A percentile compares a stretch with the other conserved stretches of the same genome.
Conservation (phyloP, 2,113 vertebrate genomes). For the Pollachius pollachius region DNA sequence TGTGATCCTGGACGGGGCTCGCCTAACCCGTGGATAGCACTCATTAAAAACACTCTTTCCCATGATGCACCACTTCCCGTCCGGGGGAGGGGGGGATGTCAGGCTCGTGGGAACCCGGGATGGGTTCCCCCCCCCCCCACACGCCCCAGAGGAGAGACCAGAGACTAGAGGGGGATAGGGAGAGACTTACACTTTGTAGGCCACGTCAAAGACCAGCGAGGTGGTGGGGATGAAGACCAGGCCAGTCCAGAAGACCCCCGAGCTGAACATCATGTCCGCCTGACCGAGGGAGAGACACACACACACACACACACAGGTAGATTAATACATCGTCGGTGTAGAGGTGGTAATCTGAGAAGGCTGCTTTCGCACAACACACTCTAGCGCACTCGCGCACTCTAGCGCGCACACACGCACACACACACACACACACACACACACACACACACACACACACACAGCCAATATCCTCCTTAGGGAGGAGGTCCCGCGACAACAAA, state of each 20-base stretch:
- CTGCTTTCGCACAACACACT: slow-evolving; percentile 42
- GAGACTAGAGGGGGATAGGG: slow-evolving; percentile 27
- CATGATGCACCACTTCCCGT: no score
- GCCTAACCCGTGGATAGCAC: no score
- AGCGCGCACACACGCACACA: slow-evolving; percentile 25
- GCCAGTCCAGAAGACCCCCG: slow-evolving; percentile 95
- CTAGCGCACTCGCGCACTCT: no score
- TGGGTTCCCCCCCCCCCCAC: no score
- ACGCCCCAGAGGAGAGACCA: not conserved
- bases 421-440: not conserved
- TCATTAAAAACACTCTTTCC: no score
- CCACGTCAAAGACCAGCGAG: slow-evolving; percentile 88
- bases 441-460: slow-evolving; percentile 25
- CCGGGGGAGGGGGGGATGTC: no score
- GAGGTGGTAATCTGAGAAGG: slow-evolving; percentile 32
- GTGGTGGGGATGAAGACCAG: slow-evolving; percentile 92
- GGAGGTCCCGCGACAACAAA: not conserved
- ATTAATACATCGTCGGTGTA: not conserved
- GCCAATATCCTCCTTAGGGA: slow-evolving; percentile 12
- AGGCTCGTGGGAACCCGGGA: not conserved
- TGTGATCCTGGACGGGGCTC: no score
- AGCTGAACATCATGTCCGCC: slow-evolving; percentile 93
- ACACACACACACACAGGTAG: slow-evolving; percentile 28
- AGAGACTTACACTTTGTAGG: slow-evolving; percentile 93
- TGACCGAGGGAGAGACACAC: slow-evolving; percentile 46